These are phyloP conservation scores for Spodoptera litura DNA, from an alignment of 1,140 invertebrate species.

Conservation along the genomic window DNA sequence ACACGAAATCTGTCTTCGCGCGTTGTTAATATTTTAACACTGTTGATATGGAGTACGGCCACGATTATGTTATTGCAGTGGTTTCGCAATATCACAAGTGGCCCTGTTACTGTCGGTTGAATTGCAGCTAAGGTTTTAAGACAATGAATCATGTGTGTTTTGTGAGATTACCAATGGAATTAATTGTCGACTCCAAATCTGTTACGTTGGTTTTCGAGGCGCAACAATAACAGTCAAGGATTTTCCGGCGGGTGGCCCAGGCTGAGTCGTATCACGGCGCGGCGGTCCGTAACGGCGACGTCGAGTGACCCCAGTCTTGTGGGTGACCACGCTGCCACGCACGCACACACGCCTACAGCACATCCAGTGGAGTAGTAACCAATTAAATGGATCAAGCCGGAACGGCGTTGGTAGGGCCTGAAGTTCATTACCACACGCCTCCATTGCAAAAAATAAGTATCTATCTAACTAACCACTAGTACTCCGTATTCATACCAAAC, in stretches of 20 bases:
- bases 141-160: constrained; percentile 23
- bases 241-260: constrained; percentile 49
- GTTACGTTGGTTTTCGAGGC: constrained; percentile 62
- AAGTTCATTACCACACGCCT: constrained; percentile 16
- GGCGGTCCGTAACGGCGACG: constrained; percentile 60
- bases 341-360: constrained; percentile 31
- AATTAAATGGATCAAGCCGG: constrained; percentile 76
- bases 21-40: constrained; percentile 47
- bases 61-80: constrained; percentile 18
- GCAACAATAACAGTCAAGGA: constrained; percentile 66
- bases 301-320: constrained; percentile 57
- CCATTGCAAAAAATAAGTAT: constrained; percentile 11
- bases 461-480: neutral
- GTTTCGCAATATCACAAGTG: neutral
- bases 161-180: constrained; percentile 61
- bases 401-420: constrained; percentile 51
- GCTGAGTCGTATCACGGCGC: constrained; percentile 17
- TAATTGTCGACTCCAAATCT: constrained; percentile 62
- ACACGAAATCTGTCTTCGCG: constrained; percentile 48
- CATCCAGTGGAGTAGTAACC: constrained; percentile 33
- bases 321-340: constrained; percentile 49
- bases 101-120: neutral
- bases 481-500: too few species aligned
- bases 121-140: neutral
- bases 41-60: constrained; percentile 25